Percentiles rank a stretch among this genome's conserved stretches.
These are phyloP conservation scores for Eudasyphora cyanicolor DNA, from an alignment of 2,888 invertebrate genomes.

Conservation along the genomic window DNA sequence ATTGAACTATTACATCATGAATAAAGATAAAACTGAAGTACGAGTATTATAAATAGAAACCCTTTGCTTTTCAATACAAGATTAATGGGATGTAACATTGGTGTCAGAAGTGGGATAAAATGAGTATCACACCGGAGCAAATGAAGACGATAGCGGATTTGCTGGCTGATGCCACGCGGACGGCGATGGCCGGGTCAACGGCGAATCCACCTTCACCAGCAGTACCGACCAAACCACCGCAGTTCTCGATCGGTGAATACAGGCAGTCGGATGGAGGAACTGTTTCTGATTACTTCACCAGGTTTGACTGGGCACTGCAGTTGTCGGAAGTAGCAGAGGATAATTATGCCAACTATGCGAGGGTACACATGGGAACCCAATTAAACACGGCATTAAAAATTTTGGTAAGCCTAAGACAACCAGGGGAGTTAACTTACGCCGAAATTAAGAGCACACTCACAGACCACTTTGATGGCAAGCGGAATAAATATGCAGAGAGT, in stretches of 20 bases:
- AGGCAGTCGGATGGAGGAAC: background rate
- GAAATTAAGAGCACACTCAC: background rate
- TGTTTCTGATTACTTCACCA: background rate
- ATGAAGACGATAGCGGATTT: background rate
- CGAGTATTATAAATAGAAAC: no score
- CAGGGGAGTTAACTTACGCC: background rate
- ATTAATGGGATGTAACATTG: no score
- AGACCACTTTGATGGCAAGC: background rate
- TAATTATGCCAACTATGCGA: background rate
- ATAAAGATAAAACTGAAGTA: no score
- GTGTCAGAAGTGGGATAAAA: no score
- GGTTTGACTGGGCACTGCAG: constrained; percentile 23
- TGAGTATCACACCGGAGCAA: no score
- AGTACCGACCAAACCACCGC: background rate
- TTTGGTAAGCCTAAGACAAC: background rate
- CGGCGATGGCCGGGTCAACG: background rate
- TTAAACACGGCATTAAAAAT: background rate
- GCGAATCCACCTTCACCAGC: no score
- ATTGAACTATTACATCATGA: no score
- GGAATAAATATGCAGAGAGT: background rate
- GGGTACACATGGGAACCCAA: background rate
- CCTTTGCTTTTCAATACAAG: no score
- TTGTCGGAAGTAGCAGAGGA: background rate
- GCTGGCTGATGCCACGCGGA: background rate
- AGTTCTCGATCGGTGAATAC: background rate